Conservation (phyloP, 1,140 invertebrate genomes). For the Helicoverpa armigera region DNA sequence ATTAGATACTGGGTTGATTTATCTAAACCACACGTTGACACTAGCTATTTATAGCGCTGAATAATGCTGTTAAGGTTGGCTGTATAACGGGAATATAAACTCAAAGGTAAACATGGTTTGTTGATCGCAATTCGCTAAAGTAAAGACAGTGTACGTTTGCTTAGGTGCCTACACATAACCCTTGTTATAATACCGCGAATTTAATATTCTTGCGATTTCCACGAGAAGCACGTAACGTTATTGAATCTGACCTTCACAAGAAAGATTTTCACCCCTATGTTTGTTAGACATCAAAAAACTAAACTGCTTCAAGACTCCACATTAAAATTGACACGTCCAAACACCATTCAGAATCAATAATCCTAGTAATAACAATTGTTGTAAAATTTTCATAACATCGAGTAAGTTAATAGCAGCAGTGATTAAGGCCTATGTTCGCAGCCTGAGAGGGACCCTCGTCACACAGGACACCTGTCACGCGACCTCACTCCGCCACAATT, state of each 20-base stretch:
- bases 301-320: no score
- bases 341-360: not conserved
- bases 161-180: not conserved
- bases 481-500: slow-evolving; percentile 39
- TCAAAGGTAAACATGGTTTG: not conserved
- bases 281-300: no score
- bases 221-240: not conserved
- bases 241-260: no score
- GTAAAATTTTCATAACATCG: not conserved
- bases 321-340: no score
- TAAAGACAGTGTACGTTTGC: not conserved
- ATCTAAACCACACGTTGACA: slow-evolving; percentile 13
- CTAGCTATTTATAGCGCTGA: slow-evolving; percentile 3
- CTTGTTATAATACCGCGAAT: not conserved
- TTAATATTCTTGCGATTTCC: not conserved
- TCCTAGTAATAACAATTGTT: not conserved
- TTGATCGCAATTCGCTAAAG: not conserved
- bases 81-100: not conserved
- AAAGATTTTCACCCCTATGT: no score
- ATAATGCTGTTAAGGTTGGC: not conserved
- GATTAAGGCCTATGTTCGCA: slow-evolving; percentile 33
- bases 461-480: slow-evolving; percentile 37
- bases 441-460: slow-evolving; percentile 40
- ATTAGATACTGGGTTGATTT: slow-evolving; percentile 26
- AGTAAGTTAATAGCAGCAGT: slow-evolving; percentile 30